Evolutionary conservation across 1,140 invertebrate genomes (phyloP).

Genomic region (Heliconius himera): DNA sequence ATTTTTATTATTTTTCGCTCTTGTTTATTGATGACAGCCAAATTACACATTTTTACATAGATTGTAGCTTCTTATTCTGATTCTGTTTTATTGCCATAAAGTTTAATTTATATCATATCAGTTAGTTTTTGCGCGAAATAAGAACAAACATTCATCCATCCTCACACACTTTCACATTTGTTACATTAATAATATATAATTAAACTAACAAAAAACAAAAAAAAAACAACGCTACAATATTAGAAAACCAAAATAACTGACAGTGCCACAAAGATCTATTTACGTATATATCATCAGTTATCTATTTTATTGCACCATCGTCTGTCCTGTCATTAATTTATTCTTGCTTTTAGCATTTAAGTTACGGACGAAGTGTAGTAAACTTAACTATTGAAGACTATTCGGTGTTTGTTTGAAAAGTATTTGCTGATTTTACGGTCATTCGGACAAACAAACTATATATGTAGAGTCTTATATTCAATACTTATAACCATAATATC

Average conservation of each 20-base stretch:
- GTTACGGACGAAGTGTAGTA: conserved; percentile 6
- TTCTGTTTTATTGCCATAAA: too few species aligned
- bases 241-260: not conserved
- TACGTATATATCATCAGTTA: conserved; percentile 30
- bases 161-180: too few species aligned
- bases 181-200: too few species aligned
- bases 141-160: too few species aligned
- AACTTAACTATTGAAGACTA: conserved; percentile 29
- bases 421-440: conserved; percentile 28
- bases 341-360: conserved; percentile 35
- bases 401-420: not conserved
- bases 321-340: conserved; percentile 32
- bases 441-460: conserved; percentile 9
- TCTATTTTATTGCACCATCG: conserved; percentile 24
- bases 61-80: too few species aligned
- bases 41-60: too few species aligned
- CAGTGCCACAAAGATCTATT: conserved; percentile 24
- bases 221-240: too few species aligned
- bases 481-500: conserved; percentile 19
- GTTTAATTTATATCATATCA: too few species aligned
- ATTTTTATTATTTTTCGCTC: too few species aligned
- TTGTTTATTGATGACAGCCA: too few species aligned
- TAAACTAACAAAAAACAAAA: too few species aligned
- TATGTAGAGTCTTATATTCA: not conserved
- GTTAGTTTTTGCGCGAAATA: too few species aligned